Evolutionary conservation across 2,113 vertebrate species (phyloP).

Genomic region (Xenopus borealis): DNA sequence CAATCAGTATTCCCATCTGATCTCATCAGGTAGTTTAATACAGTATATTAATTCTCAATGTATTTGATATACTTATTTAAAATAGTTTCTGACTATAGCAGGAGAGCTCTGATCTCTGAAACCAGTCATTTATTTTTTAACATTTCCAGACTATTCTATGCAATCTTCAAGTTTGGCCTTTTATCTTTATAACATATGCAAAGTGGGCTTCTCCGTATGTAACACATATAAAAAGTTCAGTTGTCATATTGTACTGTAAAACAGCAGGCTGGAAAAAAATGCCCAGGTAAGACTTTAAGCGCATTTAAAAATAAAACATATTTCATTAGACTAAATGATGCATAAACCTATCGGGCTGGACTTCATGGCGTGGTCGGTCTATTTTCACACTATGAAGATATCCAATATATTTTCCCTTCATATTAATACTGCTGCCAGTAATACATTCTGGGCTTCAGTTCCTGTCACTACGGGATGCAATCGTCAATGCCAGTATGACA

Average conservation of each 20-base stretch:
- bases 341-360: constrained; percentile 54
- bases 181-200: constrained; percentile 30
- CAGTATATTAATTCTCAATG: constrained; percentile 9
- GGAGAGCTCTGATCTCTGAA: constrained; percentile 12
- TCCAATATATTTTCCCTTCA: constrained; percentile 62
- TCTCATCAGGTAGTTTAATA: background rate
- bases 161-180: constrained; percentile 50
- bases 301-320: constrained; percentile 15
- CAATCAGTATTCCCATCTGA: constrained; percentile 15
- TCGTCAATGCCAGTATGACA: too few species aligned
- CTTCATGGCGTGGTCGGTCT: constrained; percentile 52
- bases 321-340: constrained; percentile 51
- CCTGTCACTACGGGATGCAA: constrained; percentile 61
- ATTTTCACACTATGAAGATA: constrained; percentile 54
- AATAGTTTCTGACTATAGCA: background rate
- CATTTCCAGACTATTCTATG: constrained; percentile 44
- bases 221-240: constrained; percentile 48
- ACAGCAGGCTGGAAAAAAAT: constrained; percentile 53
- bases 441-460: constrained; percentile 56
- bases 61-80: constrained; percentile 4
- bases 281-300: constrained; percentile 48
- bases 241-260: constrained; percentile 50
- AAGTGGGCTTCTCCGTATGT: constrained; percentile 35
- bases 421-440: constrained; percentile 59
- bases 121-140: background rate